These are phyloP conservation scores for Hydraecia micacea DNA, from an alignment of 2,888 invertebrate species.

Conservation along the genomic window DNA sequence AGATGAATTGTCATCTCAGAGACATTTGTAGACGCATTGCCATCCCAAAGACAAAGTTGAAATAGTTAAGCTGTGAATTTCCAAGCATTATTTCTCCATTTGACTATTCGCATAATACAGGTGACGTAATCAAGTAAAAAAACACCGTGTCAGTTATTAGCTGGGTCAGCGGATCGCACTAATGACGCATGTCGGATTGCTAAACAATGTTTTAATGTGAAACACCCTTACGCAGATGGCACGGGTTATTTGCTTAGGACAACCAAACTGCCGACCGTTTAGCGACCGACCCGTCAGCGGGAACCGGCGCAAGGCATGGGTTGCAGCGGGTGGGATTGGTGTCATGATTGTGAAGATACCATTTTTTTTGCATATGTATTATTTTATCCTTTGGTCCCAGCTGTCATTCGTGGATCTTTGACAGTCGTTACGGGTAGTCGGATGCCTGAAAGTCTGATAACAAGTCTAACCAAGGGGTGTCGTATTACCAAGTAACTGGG, in stretches of 20 bases:
- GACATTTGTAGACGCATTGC: neutral
- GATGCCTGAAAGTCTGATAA: too few relatives aligned
- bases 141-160: conserved; percentile 74
- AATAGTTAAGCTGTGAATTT: neutral
- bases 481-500: too few relatives aligned
- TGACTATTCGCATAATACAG: neutral
- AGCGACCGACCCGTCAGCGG: conserved; percentile 78
- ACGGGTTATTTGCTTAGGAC: conserved; percentile 89
- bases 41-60: neutral
- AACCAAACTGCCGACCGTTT: conserved; percentile 87
- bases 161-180: conserved; percentile 81
- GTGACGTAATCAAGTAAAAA: conserved; percentile 80
- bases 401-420: too few relatives aligned
- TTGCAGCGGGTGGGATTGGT: conserved; percentile 16
- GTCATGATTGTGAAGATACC: too few relatives aligned
- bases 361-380: too few relatives aligned
- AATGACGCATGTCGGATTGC: conserved; percentile 86
- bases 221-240: conserved; percentile 86
- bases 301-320: conserved; percentile 41
- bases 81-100: neutral
- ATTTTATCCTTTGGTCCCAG: too few relatives aligned
- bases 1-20: too few relatives aligned
- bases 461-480: too few relatives aligned
- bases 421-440: too few relatives aligned
- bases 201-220: conserved; percentile 89